These are phyloP conservation scores for Oplegnathus fasciatus DNA, from an alignment of 2,113 vertebrate genomes.

Conservation along the genomic window DNA sequence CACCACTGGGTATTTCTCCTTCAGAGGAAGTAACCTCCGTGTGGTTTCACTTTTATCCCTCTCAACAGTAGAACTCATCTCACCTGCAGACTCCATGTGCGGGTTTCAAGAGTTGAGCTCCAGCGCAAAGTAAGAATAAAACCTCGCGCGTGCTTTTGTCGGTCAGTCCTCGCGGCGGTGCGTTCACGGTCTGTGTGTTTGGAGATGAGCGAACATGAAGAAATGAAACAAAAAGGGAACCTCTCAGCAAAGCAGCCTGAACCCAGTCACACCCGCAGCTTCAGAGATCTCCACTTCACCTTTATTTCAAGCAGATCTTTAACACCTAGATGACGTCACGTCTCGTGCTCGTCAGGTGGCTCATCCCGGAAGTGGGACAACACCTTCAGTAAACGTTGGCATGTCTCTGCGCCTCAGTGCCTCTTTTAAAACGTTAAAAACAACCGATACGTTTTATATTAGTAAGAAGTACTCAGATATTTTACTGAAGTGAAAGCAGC, in stretches of 20 bases:
- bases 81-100: slow-evolving; percentile 3
- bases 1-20: too few relatives aligned
- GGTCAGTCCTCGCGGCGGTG: background rate
- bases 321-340: slow-evolving; percentile 54
- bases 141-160: background rate
- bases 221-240: background rate
- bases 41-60: background rate
- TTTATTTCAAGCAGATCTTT: background rate
- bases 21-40: too few relatives aligned
- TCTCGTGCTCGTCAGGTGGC: slow-evolving; percentile 69
- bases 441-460: too few relatives aligned
- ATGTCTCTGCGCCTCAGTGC: background rate
- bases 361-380: slow-evolving; percentile 61
- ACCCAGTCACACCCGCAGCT: background rate
- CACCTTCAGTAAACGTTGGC: slow-evolving; percentile 27
- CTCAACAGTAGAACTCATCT: background rate
- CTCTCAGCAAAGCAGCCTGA: background rate
- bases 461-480: too few relatives aligned
- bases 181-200: slow-evolving; percentile 1
- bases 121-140: background rate
- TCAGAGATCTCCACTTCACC: background rate
- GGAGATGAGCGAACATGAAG: background rate
- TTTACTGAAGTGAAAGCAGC: too few relatives aligned
- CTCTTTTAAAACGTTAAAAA: too few relatives aligned
- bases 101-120: background rate